Conservation (phyloP, 2,888 invertebrate species). For the Hesperia comma region DNA sequence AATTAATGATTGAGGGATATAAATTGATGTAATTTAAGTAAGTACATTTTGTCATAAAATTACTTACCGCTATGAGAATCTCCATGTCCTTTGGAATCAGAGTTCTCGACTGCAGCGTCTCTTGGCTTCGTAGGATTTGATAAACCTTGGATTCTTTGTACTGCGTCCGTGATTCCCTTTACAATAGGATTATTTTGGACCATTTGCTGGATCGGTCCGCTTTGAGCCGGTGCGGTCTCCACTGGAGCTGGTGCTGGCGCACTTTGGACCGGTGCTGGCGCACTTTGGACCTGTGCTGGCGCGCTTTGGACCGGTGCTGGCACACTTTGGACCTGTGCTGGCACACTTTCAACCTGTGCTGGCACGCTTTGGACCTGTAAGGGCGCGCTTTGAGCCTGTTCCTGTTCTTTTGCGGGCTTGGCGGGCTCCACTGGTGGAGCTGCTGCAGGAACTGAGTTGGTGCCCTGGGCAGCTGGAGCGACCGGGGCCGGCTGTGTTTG, state of each 20-base stretch:
- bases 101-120: conserved; percentile 46
- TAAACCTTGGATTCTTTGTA: conserved; percentile 55
- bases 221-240: conserved; percentile 19
- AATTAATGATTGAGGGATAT: too few relatives aligned
- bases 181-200: conserved; percentile 59
- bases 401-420: too few relatives aligned
- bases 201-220: conserved; percentile 56
- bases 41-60: neutral
- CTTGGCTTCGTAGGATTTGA: conserved; percentile 59
- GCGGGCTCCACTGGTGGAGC: too few relatives aligned
- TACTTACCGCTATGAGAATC: neutral
- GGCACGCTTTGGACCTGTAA: too few relatives aligned
- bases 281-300: conserved; percentile 11
- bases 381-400: too few relatives aligned
- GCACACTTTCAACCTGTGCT: too few relatives aligned
- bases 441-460: conserved; percentile 28
- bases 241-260: conserved; percentile 7
- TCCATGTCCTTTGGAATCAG: conserved; percentile 43
- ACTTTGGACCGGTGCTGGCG: conserved; percentile 9
- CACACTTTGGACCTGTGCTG: conserved; percentile 6
- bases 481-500: conserved; percentile 10
- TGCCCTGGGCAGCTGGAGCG: conserved; percentile 10
- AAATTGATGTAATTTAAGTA: neutral
- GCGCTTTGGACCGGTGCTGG: conserved; percentile 12
- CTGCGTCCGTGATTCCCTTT: conserved; percentile 56